Evolutionary conservation across 53 echinoderm and acorn worm species (phyloP).

Genomic region (Echinarachnius parma): DNA sequence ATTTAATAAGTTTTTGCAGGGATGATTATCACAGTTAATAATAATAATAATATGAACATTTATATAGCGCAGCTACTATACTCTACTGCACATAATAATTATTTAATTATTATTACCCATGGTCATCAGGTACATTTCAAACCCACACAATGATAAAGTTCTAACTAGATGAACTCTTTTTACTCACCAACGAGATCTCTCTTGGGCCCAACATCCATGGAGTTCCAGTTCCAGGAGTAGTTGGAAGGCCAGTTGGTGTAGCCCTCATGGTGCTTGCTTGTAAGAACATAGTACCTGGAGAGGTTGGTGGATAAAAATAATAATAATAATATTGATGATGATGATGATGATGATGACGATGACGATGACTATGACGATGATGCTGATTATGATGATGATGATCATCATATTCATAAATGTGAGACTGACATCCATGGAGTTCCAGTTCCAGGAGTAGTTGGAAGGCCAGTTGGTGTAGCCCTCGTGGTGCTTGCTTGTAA

Average conservation of each 20-base stretch:
- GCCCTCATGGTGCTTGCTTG: constrained; percentile 88
- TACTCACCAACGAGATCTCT: constrained; percentile 77
- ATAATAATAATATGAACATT: too few species aligned
- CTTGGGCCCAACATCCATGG: constrained; percentile 75
- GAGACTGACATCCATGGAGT: constrained; percentile 40
- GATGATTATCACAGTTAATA: too few species aligned
- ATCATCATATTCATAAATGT: neutral
- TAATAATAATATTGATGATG: too few species aligned
- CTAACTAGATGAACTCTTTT: neutral
- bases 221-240: constrained; percentile 86
- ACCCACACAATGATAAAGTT: too few species aligned
- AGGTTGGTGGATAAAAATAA: too few species aligned
- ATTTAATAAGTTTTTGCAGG: too few species aligned
- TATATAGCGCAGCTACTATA: too few species aligned
- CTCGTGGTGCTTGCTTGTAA: constrained; percentile 88
- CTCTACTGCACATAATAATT: too few species aligned
- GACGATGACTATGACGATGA: too few species aligned
- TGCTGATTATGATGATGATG: too few species aligned
- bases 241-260: constrained; percentile 86
- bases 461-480: constrained; percentile 87
- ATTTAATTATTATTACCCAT: too few species aligned
- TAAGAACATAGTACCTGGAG: constrained; percentile 69
- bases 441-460: constrained; percentile 88
- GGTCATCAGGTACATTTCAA: too few species aligned
- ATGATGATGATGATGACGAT: neutral